Evolutionary conservation across 2,113 vertebrate genomes (phyloP).

Genomic region (Aspidoscelis tigris): DNA sequence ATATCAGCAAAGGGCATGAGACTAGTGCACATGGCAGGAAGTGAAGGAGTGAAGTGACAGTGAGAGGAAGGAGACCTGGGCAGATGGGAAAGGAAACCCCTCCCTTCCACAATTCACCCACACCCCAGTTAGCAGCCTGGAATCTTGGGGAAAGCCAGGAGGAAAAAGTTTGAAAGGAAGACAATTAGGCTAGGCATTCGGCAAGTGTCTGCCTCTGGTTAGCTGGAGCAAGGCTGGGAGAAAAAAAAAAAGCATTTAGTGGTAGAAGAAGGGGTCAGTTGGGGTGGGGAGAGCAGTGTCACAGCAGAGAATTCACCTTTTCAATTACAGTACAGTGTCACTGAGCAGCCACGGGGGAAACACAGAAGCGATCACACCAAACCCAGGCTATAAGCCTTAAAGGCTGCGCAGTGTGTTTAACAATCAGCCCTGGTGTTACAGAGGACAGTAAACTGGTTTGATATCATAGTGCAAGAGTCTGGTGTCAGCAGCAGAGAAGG

Average conservation of each 20-base stretch:
- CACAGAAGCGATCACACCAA: conserved; percentile 8
- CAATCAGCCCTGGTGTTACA: background rate
- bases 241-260: conserved; percentile 52
- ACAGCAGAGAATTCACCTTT: conserved; percentile 38
- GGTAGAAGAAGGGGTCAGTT: conserved; percentile 29
- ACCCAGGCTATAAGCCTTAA: conserved; percentile 9
- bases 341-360: background rate
- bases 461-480: background rate
- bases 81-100: conserved; percentile 32
- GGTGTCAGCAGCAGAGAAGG: background rate
- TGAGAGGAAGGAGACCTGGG: conserved; percentile 40
- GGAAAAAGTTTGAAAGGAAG: conserved; percentile 67
- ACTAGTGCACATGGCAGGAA: conserved; percentile 54
- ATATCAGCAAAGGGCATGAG: conserved; percentile 64
- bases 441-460: background rate
- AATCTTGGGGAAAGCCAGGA: conserved; percentile 33
- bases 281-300: conserved; percentile 32
- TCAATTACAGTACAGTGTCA: conserved; percentile 24
- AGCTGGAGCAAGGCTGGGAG: conserved; percentile 66
- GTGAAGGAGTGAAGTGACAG: conserved; percentile 30
- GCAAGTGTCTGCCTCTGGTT: conserved; percentile 57
- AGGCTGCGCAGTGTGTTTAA: background rate
- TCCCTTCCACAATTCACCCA: conserved; percentile 2
- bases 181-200: conserved; percentile 54
- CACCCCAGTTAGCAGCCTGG: conserved; percentile 14